Base-by-base conservation (phyloP, 2,888 invertebrate genomes). In the Epicampocera succincta region DNA sequence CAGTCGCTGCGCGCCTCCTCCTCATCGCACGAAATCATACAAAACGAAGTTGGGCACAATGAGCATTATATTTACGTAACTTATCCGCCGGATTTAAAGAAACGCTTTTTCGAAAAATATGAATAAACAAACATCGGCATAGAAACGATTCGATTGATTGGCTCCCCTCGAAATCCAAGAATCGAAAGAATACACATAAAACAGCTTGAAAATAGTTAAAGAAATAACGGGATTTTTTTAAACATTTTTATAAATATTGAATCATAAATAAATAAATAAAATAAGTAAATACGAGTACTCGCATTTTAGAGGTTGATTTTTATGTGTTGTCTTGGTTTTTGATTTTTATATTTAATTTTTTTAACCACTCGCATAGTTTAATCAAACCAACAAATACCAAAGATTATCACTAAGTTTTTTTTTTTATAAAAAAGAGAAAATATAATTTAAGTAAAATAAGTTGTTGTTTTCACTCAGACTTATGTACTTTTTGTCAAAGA, bases 61-160 rank as follows among this genome's bases (percentile, higher is more conserved):
- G 95, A 95, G 91, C 95, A 95, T 90, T 96, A 96, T 91, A 96
- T 96, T 88, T 96, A 96, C 91, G 96, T 96, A 86, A 95, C 96
- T 69, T 96, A 96, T 92, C 96, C 96, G 85, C 96, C 96, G 46
- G 96, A 96, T 91, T 92, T 96, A 83, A 96, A 96, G 91, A 93
- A 96, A 87, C 93, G 96, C 84, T 93, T 96, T 87, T 92, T 96
- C 86, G 96, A 96, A 92, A 89, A 89, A 85, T 89, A 89, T 85
- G 89, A 90, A 86, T 90, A 84, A 76, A 69, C 40, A 56, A 33
- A 33, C 3, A 33, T 33, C n/a, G 4, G n/a, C 52, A 74, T 50
- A 6, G 69, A 54, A 8, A 15, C 54, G 29, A 54, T 13, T 50
- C 21, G 19, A 48, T 8, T 11, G 2, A 4, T 21, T 2, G 11